Percentiles rank a stretch among this genome's conserved stretches.
These are phyloP conservation scores for Cephus pulcher DNA, from an alignment of 2,888 invertebrate species.

Conservation along the genomic window DNA sequence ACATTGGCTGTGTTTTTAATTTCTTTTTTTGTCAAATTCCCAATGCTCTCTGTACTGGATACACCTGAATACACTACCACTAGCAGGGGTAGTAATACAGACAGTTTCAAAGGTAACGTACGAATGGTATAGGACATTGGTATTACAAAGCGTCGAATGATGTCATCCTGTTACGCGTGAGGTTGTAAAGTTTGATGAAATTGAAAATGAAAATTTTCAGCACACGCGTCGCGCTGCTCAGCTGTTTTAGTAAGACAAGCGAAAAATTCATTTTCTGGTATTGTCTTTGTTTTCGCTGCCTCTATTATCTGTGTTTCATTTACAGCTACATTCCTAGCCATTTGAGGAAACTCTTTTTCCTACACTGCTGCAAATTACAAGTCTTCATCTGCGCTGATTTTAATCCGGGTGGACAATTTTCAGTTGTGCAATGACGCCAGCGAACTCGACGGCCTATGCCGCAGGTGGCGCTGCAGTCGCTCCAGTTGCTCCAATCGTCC, in stretches of 20 bases:
- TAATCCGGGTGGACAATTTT: constrained; percentile 39
- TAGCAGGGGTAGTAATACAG: background rate
- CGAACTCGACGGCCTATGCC: constrained; percentile 46
- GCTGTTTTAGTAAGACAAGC: too few relatives aligned
- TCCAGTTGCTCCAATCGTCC: constrained; percentile 45
- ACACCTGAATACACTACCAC: background rate
- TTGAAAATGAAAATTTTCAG: background rate
- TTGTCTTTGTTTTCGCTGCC: background rate
- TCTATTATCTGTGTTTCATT: background rate
- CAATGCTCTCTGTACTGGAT: background rate
- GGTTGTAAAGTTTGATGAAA: background rate
- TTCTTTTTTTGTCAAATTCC: background rate
- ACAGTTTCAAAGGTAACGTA: background rate
- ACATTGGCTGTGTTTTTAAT: background rate
- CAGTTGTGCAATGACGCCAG: constrained; percentile 44
- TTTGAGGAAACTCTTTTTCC: constrained; percentile 34
- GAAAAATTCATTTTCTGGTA: background rate
- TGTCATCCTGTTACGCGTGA: background rate
- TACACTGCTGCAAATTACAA: constrained; percentile 37
- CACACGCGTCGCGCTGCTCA: too few relatives aligned
- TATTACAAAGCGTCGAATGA: background rate
- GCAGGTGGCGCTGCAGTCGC: constrained; percentile 46
- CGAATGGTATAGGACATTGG: background rate
- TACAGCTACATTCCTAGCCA: constrained; percentile 38
- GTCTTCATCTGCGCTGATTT: constrained; percentile 46